Evolutionary conservation across 2,888 invertebrate genomes (phyloP).

Genomic region (Hirtodrosophila confusa): DNA sequence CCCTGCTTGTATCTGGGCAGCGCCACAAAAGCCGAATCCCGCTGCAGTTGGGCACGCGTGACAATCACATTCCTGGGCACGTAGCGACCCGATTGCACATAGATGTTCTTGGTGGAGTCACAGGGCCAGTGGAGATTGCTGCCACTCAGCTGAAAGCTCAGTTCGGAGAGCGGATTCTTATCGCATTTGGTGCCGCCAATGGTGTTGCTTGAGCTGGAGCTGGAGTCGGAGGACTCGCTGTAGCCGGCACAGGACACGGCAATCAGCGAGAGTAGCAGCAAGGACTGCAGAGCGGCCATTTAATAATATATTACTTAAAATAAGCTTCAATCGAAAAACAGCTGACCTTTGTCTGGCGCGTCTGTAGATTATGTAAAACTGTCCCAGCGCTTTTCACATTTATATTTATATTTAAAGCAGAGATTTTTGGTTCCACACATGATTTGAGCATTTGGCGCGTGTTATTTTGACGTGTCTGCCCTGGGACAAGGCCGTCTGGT

Average conservation of each 20-base stretch:
- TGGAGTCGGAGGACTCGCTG: slow-evolving; percentile 15
- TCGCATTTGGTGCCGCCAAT: slow-evolving; percentile 61
- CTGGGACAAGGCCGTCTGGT: slow-evolving; percentile 57
- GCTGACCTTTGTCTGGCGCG: slow-evolving; percentile 4
- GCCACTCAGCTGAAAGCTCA: slow-evolving; percentile 83
- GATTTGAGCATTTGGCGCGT: slow-evolving; percentile 47
- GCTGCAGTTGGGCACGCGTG: slow-evolving; percentile 86
- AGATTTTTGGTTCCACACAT: slow-evolving; percentile 14
- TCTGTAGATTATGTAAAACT: slow-evolving; percentile 48
- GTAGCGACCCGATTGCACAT: slow-evolving; percentile 86
- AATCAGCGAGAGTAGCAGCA: slow-evolving; percentile 28
- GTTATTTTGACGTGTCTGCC: slow-evolving; percentile 51
- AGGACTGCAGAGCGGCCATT: slow-evolving; percentile 32
- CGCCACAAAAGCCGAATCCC: slow-evolving; percentile 86
- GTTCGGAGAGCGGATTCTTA: slow-evolving; percentile 73
- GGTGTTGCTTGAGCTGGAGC: slow-evolving; percentile 36
- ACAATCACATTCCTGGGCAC: slow-evolving; percentile 87
- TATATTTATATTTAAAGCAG: slow-evolving; percentile 54
- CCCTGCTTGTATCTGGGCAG: slow-evolving; percentile 87
- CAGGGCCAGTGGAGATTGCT: slow-evolving; percentile 86
- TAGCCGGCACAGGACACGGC: slow-evolving; percentile 29
- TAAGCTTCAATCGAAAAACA: not conserved
- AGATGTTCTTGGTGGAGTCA: slow-evolving; percentile 86
- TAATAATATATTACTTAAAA: too few relatives aligned
- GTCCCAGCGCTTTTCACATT: slow-evolving; percentile 46